Evolutionary conservation across 2,113 vertebrate genomes (phyloP), one percentile per base, ranked within the genome.

Genomic region (Crocuta crocuta): DNA sequence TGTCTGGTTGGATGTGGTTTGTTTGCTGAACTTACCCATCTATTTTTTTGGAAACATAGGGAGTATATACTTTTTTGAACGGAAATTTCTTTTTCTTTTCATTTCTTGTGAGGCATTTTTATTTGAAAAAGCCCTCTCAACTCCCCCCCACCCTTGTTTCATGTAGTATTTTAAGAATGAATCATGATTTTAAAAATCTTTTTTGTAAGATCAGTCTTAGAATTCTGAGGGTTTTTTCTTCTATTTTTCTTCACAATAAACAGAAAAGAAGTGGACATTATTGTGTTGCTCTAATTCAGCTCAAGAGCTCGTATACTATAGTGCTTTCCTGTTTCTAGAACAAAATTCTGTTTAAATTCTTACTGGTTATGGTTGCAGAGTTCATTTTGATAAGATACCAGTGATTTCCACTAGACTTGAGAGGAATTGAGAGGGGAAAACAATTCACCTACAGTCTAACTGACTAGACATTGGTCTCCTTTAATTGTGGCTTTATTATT

Each of bases 261-360:
- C 17, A 71, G 73, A 63, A 53, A 80, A 43, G 92, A 95, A 97
- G 73, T 33, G 91, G 26, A 48, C 13, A 61, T 74, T 79, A 84
- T 26, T 70, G 78, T 65, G 21, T 73, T 92, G 76, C 78, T 76
- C 24, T 74, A 10, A 63, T 33, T 94, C 17, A 33, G 5, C 33
- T 91, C 48, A 80, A 70, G 23, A 80, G 80, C 74, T 80, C 23
- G 89, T 85, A 73, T 80, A 24, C 33, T 80, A 53, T 88, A 84
- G 12, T n/a, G 33, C 28, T 85, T 89, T 87, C 31, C 21, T 76
- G 70, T 58, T 61, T 68, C 39, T 76, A 26, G 21, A 79, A 84
- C 15, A 96, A 33, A 94, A 94, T 76, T 80, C 94, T 58, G 74
- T 53, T 91, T 43, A 91, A 66, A 43, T 17, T 12, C 58, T 45